Evolutionary conservation across 92 coral and sea anemone species (phyloP).

Genomic region (Plumapathes pennacea): DNA sequence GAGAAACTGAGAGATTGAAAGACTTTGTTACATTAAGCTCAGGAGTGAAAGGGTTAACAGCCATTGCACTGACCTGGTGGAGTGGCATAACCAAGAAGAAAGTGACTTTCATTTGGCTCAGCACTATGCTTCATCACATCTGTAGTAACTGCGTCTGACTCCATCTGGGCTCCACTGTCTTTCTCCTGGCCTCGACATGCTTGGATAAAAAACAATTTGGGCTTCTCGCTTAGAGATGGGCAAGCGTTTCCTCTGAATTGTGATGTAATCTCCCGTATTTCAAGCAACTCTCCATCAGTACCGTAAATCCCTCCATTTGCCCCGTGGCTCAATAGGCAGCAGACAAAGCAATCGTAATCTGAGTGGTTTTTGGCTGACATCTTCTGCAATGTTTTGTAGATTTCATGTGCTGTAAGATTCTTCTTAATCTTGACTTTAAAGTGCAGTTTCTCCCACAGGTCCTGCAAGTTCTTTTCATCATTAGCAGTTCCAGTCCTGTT

Average conservation of each 20-base stretch:
- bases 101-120: constrained; percentile 90
- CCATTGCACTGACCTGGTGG: no score
- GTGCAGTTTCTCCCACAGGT: constrained; percentile 56
- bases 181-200: constrained; percentile 79
- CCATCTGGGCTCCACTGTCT: constrained; percentile 42
- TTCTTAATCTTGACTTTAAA: constrained; percentile 41
- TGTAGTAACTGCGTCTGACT: constrained; percentile 60
- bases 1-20: no score
- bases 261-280: constrained; percentile 47
- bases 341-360: constrained; percentile 70
- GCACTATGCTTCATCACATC: constrained; percentile 79
- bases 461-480: constrained; percentile 62
- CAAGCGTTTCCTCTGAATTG: constrained; percentile 74
- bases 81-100: constrained; percentile 93
- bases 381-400: constrained; percentile 40
- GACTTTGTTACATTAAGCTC: no score
- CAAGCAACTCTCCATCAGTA: constrained; percentile 47
- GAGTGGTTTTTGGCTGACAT: constrained; percentile 48
- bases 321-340: constrained; percentile 89
- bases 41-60: no score
- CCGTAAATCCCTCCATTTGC: constrained; percentile 75
- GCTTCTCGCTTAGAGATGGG: constrained; percentile 67
- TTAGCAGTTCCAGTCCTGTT: constrained; percentile 65
- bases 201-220: constrained; percentile 89
- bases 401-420: constrained; percentile 53